These are phyloP conservation scores for Glaucidium brasilianum DNA, from an alignment of 2,113 vertebrate species.

Conservation along the genomic window DNA sequence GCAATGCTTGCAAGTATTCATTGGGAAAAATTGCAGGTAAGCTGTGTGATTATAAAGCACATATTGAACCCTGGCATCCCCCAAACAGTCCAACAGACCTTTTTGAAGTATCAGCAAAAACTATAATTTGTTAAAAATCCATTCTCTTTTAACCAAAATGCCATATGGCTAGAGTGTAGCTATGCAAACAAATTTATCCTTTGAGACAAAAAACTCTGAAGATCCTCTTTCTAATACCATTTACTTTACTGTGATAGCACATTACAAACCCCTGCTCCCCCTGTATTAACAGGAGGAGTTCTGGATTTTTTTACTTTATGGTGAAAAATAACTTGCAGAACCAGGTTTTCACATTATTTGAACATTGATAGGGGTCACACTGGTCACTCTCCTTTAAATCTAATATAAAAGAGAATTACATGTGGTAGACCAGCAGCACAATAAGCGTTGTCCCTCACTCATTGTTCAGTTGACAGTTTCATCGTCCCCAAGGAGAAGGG, in stretches of 20 bases:
- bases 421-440: not conserved
- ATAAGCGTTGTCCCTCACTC: not conserved
- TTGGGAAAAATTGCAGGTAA: not conserved
- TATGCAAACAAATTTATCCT: not conserved
- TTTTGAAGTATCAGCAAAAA: not conserved
- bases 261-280: not conserved
- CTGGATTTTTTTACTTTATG: not conserved
- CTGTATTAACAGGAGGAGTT: not conserved
- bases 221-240: not conserved
- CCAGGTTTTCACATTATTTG: not conserved
- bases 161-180: not conserved
- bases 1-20: not conserved
- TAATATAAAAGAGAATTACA: not conserved
- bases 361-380: not conserved
- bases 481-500: not conserved
- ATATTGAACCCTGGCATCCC: not conserved
- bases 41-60: not conserved
- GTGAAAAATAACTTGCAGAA: not conserved
- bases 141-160: not conserved
- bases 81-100: not conserved
- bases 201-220: not conserved
- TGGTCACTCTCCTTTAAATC: constrained; percentile 3
- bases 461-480: not conserved
- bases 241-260: not conserved
- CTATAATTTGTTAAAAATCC: not conserved